These are phyloP conservation scores for Philotrypesis tridentata DNA, from an alignment of 1,140 invertebrate genomes.

Conservation along the genomic window DNA sequence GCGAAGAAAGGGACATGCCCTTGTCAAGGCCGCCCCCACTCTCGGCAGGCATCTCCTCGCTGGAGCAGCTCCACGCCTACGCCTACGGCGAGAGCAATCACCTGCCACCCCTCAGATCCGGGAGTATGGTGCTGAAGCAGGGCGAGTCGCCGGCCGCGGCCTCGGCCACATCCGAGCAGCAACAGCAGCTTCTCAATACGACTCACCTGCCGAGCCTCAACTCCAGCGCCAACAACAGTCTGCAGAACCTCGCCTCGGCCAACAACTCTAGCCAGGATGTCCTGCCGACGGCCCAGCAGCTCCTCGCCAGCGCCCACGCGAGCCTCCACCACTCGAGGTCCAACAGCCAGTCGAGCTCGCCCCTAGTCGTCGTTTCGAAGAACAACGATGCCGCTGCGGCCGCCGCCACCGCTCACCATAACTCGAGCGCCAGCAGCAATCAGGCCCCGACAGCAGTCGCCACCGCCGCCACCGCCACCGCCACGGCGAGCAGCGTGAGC, in stretches of 20 bases:
- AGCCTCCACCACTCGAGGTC: conserved; percentile 53
- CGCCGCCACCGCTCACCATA: background rate
- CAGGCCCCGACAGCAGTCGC: conserved; percentile 15
- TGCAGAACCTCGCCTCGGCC: conserved; percentile 56
- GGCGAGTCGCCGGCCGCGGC: conserved; percentile 11
- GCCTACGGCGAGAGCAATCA: conserved; percentile 66
- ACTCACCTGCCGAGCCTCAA: conserved; percentile 60
- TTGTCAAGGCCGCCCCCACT: conserved; percentile 66
- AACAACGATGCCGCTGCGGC: too few relatives aligned
- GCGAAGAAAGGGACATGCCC: conserved; percentile 61
- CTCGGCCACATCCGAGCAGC: conserved; percentile 1
- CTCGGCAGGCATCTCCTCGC: conserved; percentile 61
- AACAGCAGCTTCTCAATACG: conserved; percentile 19
- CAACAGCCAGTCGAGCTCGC: conserved; percentile 65
- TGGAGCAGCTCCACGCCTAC: conserved; percentile 61
- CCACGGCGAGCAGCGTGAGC: conserved; percentile 3
- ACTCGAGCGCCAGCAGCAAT: background rate
- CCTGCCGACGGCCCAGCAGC: background rate
- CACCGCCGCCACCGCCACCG: too few relatives aligned
- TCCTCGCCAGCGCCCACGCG: conserved; percentile 51
- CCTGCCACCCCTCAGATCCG: conserved; percentile 67
- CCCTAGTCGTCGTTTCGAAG: conserved; percentile 59
- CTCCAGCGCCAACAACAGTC: conserved; percentile 63
- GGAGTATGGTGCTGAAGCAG: conserved; percentile 49
- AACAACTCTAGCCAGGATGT: background rate